These are phyloP conservation scores for Ailuropoda melanoleuca DNA, from an alignment of 2,113 vertebrate genomes.

Conservation along the genomic window DNA sequence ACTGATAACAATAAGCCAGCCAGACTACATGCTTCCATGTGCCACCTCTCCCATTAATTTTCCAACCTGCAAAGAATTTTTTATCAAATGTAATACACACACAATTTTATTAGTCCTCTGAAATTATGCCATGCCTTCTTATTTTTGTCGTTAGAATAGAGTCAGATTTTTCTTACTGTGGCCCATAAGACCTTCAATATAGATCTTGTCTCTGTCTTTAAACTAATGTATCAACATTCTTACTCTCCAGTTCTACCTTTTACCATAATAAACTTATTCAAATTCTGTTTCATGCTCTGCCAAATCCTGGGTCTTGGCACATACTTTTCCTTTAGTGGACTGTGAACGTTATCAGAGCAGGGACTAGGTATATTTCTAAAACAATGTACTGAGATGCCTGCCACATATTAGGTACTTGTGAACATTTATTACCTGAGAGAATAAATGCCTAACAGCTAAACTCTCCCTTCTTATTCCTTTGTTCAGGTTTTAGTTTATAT, in stretches of 20 bases:
- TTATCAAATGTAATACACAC: background rate
- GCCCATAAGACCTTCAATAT: background rate
- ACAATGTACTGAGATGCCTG: background rate
- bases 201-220: background rate
- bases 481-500: background rate
- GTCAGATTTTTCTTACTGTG: background rate
- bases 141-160: background rate
- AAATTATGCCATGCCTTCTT: background rate
- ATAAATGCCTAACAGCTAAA: background rate
- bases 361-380: background rate
- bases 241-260: background rate
- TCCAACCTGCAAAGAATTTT: background rate
- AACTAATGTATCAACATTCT: background rate
- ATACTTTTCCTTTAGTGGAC: background rate
- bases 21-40: fast-evolving
- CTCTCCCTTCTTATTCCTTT: background rate
- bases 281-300: background rate
- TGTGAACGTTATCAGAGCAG: background rate
- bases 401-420: background rate
- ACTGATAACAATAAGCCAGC: background rate
- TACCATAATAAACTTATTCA: background rate
- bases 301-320: background rate
- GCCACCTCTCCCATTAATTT: background rate
- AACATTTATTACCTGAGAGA: background rate
- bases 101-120: background rate